phyloP scores from a whole-genome alignment of 2,888 invertebrate species.

The Rhamnusium bicolor region DNA sequence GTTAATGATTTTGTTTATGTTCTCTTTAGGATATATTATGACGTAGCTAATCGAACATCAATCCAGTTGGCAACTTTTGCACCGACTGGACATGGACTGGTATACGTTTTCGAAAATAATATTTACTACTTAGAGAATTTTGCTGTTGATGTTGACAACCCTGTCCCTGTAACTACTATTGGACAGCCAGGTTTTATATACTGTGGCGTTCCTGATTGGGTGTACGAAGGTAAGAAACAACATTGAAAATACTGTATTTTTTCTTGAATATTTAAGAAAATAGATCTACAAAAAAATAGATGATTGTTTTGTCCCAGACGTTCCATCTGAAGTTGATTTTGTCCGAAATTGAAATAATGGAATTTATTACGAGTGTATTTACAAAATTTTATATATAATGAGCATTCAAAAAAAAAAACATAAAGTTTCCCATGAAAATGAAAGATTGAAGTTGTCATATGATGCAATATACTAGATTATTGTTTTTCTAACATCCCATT shows the following conservation, averaged over 20 bases:
- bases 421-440: no score
- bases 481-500: no score
- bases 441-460: no score
- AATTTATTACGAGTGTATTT: no score
- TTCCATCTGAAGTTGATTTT: no score
- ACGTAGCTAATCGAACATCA: constrained; percentile 73
- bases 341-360: no score
- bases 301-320: no score
- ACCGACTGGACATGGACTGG: constrained; percentile 73
- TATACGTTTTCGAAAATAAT: constrained; percentile 81
- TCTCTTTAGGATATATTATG: constrained; percentile 68
- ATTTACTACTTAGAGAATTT: constrained; percentile 75
- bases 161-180: constrained; percentile 73
- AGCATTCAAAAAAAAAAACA: no score
- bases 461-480: no score
- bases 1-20: not conserved
- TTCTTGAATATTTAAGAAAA: no score
- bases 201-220: constrained; percentile 93
- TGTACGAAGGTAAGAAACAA: constrained; percentile 84
- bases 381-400: no score
- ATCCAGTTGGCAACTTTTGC: constrained; percentile 79
- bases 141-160: constrained; percentile 57
- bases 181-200: constrained; percentile 73
- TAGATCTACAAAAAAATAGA: no score
- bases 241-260: not conserved